Evolutionary conservation across 2,113 vertebrate species (phyloP).

Genomic region (Oreochromis niloticus): DNA sequence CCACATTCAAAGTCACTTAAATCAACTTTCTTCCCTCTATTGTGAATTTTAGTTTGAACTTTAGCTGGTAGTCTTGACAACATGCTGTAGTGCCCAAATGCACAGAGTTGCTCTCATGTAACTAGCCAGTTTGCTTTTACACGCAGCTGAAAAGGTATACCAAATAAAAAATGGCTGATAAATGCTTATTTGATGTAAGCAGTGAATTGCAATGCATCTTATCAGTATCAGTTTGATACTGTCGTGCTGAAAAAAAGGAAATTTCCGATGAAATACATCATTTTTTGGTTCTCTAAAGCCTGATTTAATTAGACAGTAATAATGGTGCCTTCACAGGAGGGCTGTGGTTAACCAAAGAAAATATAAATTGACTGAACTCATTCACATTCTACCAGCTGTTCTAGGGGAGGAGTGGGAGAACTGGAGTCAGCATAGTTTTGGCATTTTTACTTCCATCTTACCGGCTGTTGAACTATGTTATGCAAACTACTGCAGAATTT

Average conservation of each 20-base stretch:
- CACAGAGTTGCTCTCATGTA: not conserved
- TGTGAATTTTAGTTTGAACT: not conserved
- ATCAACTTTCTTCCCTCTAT: not conserved
- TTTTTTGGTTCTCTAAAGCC: not conserved
- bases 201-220: not conserved
- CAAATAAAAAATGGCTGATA: not conserved
- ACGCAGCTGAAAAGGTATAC: not conserved
- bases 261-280: not conserved
- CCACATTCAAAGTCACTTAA: not conserved
- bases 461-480: not conserved
- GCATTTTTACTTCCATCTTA: not conserved
- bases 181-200: not conserved
- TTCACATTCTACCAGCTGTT: not conserved
- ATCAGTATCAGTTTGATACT: not conserved
- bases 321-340: not conserved
- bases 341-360: not conserved
- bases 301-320: not conserved
- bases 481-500: not conserved
- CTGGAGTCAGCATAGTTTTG: not conserved
- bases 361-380: not conserved
- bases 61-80: not conserved
- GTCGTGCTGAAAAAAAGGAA: not conserved
- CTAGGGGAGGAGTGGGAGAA: not conserved
- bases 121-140: not conserved
- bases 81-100: not conserved